These are phyloP conservation scores for Bubo bubo DNA, from an alignment of 2,113 vertebrate genomes.

Conservation along the genomic window DNA sequence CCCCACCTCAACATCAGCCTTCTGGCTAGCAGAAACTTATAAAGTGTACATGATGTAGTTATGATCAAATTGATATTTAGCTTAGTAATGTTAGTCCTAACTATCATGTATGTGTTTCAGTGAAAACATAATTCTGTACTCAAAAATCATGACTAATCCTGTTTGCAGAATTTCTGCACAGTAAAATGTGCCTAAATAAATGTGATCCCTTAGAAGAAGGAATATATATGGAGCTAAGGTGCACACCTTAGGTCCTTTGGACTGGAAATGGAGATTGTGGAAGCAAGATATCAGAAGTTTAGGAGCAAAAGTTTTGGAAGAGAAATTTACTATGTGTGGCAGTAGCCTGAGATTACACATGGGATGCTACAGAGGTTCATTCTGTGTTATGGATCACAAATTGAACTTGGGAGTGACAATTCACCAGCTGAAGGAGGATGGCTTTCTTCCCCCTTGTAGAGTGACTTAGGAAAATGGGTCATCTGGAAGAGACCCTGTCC, in stretches of 20 bases:
- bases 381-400: neutral
- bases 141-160: neutral
- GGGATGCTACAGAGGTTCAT: neutral
- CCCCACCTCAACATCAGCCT: neutral
- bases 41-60: neutral
- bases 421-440: neutral
- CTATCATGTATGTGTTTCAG: neutral
- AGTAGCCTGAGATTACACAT: neutral
- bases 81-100: neutral
- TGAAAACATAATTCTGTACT: neutral
- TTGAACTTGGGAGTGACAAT: neutral
- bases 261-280: neutral
- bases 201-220: neutral
- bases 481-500: neutral
- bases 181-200: neutral
- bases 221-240: neutral
- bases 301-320: neutral
- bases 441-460: neutral
- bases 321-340: neutral
- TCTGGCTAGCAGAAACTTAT: neutral
- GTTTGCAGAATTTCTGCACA: neutral
- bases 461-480: neutral
- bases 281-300: neutral
- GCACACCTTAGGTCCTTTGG: neutral
- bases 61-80: neutral